phyloP scores from a whole-genome alignment of 2,888 invertebrate species.

The Amorpha juglandis region DNA sequence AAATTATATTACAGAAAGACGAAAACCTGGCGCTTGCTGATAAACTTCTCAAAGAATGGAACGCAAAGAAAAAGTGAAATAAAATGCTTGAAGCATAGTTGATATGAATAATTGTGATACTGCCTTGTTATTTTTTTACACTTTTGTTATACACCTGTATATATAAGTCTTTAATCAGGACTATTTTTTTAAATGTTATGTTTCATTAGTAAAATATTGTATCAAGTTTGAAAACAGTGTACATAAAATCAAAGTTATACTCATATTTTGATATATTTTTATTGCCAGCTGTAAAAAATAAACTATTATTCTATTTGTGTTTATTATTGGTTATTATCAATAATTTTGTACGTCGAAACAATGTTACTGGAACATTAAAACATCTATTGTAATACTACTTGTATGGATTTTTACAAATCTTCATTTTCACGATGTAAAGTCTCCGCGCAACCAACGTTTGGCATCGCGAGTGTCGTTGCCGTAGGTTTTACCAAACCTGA shows the following conservation, averaged over 20 bases:
- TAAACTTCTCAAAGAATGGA: slow-evolving; percentile 86
- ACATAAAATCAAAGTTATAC: not conserved
- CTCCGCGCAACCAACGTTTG: slow-evolving; percentile 88
- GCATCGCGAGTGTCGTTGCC: slow-evolving; percentile 90
- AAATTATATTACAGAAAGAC: slow-evolving; percentile 86
- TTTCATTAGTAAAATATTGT: not conserved
- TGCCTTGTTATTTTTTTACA: slow-evolving; percentile 19
- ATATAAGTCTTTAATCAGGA: not conserved
- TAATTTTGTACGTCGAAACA: slow-evolving; percentile 40
- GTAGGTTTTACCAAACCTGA: slow-evolving; percentile 89
- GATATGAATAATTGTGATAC: slow-evolving; percentile 28
- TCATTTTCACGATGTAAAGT: slow-evolving; percentile 73
- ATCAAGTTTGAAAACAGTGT: not conserved
- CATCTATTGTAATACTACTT: not conserved
- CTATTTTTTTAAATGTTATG: not conserved
- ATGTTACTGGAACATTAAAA: slow-evolving; percentile 43
- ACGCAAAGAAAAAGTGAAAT: slow-evolving; percentile 53
- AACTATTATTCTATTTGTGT: slow-evolving; percentile 30
- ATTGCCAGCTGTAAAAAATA: slow-evolving; percentile 26
- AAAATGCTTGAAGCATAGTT: not conserved
- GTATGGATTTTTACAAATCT: slow-evolving; percentile 28
- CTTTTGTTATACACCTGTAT: slow-evolving; percentile 25
- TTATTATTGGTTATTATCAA: slow-evolving; percentile 28
- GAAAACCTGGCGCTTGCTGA: slow-evolving; percentile 88
- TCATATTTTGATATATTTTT: not conserved